These are phyloP conservation scores for Hipparchia semele DNA, from an alignment of 2,888 invertebrate species.

Conservation along the genomic window DNA sequence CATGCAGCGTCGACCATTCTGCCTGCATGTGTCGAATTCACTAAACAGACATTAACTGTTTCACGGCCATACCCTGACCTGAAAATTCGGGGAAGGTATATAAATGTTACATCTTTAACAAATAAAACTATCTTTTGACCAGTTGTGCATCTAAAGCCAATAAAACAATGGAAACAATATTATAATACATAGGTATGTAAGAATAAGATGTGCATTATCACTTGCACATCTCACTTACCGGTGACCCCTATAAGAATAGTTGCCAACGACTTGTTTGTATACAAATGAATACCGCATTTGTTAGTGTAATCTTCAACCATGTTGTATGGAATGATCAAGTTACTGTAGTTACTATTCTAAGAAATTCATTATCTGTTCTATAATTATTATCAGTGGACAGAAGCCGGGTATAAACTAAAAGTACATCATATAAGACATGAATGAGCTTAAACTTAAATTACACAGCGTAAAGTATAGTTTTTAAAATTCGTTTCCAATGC, in stretches of 20 bases:
- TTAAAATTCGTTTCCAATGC: slow-evolving; percentile 15
- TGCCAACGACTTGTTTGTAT: slow-evolving; percentile 32
- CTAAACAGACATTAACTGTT: slow-evolving; percentile 80
- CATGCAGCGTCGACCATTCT: slow-evolving; percentile 76
- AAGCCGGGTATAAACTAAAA: slow-evolving; percentile 35
- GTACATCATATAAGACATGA: slow-evolving; percentile 40
- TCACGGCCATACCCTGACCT: slow-evolving; percentile 81
- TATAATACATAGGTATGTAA: neutral
- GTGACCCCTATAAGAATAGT: slow-evolving; percentile 20
- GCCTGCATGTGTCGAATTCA: slow-evolving; percentile 82
- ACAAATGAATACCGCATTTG: slow-evolving; percentile 28
- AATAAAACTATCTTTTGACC: neutral
- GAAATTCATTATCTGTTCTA: slow-evolving; percentile 60
- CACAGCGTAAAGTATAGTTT: too few relatives aligned
- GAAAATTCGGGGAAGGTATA: slow-evolving; percentile 64
- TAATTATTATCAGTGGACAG: slow-evolving; percentile 55
- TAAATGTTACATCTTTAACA: slow-evolving; percentile 36
- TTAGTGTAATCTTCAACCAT: slow-evolving; percentile 20
- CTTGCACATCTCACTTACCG: slow-evolving; percentile 4
- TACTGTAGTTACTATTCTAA: slow-evolving; percentile 53
- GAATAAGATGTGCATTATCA: slow-evolving; percentile 9
- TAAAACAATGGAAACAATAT: neutral
- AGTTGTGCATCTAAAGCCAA: neutral
- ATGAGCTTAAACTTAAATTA: slow-evolving; percentile 28
- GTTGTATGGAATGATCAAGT: slow-evolving; percentile 41